Conservation (phyloP, 2,888 invertebrate genomes). For the Mimumesa dahlbomi region DNA sequence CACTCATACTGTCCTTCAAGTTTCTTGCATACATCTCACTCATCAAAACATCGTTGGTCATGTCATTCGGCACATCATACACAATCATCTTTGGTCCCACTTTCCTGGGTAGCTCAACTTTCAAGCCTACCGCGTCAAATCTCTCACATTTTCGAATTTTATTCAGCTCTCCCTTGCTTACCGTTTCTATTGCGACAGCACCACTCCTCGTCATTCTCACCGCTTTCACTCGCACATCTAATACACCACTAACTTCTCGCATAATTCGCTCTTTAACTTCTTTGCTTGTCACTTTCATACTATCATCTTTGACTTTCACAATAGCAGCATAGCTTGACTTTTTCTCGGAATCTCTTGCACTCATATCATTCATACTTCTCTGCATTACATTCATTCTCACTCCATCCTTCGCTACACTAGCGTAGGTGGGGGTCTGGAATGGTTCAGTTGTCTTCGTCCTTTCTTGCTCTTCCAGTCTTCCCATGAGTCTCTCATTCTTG, state of each 20-base stretch:
- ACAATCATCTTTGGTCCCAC: conserved; percentile 3
- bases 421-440: neutral
- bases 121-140: neutral
- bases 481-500: neutral
- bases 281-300: neutral
- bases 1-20: neutral
- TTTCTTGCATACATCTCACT: conserved; percentile 5
- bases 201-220: neutral
- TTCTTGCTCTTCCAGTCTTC: neutral
- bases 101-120: neutral
- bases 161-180: neutral
- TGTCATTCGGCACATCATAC: conserved; percentile 4
- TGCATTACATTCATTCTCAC: neutral
- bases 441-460: neutral
- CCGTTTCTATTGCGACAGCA: conserved; percentile 7
- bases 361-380: neutral
- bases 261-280: conserved; percentile 9
- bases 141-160: neutral
- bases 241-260: neutral
- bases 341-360: neutral
- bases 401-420: neutral
- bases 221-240: conserved; percentile 12
- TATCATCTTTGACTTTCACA: neutral
- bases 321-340: conserved; percentile 1
- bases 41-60: neutral